Evolutionary conservation across 2,888 invertebrate genomes (phyloP), one percentile per base, ranked within the genome.

Genomic region (Diploptera punctata): DNA sequence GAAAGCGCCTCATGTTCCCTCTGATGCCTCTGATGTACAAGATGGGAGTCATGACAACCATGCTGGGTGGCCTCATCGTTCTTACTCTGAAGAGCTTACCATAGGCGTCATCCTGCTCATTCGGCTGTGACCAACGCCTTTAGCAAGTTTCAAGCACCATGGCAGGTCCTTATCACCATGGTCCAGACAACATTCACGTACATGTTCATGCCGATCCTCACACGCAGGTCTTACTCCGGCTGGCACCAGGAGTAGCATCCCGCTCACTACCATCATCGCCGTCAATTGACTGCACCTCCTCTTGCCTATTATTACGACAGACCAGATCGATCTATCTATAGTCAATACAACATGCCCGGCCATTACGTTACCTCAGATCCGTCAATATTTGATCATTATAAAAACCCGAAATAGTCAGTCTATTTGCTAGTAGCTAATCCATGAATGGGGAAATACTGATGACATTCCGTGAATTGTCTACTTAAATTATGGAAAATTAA

Each of bases 11-110:
- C 67, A 90, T 90, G 74, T 88, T 92, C 80, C 88, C 91, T 44
- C 84, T 92, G 77, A 87, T 92, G 54, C 91, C 91, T 0, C 89
- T 91, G 71, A 91, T 92, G 85, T 92, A 91, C 84, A 91, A 92
- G 70, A 81, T 92, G 77, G 93, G 93, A 21, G 90, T 92, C 67
- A 91, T 91, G 72, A 91, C 91, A 68, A 92, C 92, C 0, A 83
- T 92, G 65, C 82, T 91, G 72, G 87, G 90, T 77, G 87, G 91
- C 0, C 86, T 93, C 4, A 90, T 91, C 1, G 88, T 92, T 49
- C 89, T 91, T 70, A 90, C 91, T 5, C 89, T 92, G 65, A 92
- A 91, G 83, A 91, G 92, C 84, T 92, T 75, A 91, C 89, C 43
- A 88, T 93, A 57, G 92, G 93, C 16, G 90, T 91, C 76, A 78